Evolutionary conservation across 2,113 vertebrate genomes (phyloP).

Genomic region (Cyphomyrus plagiostoma): DNA sequence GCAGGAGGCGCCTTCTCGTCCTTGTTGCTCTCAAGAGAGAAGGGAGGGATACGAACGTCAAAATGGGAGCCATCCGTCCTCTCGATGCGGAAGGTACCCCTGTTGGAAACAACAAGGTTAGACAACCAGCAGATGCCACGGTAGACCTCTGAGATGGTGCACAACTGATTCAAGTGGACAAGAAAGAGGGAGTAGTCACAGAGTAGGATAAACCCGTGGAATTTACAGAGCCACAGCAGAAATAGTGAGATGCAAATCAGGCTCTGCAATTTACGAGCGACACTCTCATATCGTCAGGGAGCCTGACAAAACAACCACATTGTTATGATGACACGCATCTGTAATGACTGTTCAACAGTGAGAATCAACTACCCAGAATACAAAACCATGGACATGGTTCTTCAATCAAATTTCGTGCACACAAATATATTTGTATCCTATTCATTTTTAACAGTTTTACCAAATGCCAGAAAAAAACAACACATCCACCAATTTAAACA

Average conservation of each 20-base stretch:
- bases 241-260: background rate
- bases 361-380: background rate
- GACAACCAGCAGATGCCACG: background rate
- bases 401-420: background rate
- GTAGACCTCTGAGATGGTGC: background rate
- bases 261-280: background rate
- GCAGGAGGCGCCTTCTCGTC: slow-evolving; percentile 95
- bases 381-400: background rate
- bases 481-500: background rate
- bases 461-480: background rate
- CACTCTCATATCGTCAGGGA: background rate
- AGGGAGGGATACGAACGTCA: slow-evolving; percentile 94
- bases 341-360: background rate
- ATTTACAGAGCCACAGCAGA: background rate
- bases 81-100: slow-evolving; percentile 96
- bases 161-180: background rate
- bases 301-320: background rate
- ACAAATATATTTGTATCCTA: background rate
- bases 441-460: background rate
- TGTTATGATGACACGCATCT: background rate
- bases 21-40: slow-evolving; percentile 98
- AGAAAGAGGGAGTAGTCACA: background rate
- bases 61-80: slow-evolving; percentile 92
- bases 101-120: slow-evolving; percentile 37
- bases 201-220: background rate